Percentiles rank a stretch among this genome's conserved stretches.
Evolutionary conservation across 2,888 invertebrate species (phyloP).

Genomic region (Andrena trimmerana): DNA sequence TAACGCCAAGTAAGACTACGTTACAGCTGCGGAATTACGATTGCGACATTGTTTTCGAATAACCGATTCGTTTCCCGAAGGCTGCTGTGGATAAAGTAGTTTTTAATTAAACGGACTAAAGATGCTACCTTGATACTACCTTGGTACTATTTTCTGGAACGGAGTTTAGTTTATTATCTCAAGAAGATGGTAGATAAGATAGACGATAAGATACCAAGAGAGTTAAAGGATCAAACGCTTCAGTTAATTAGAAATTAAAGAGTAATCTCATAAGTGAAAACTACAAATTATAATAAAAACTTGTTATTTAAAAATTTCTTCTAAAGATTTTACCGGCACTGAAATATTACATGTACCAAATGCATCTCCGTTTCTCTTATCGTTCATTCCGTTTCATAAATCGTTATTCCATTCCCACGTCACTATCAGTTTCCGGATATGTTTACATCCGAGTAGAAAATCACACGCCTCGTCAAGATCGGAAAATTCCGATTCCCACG

Average conservation of each 20-base stretch:
- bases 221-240: not conserved
- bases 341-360: not conserved
- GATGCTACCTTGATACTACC: not conserved
- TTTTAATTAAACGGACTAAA: not conserved
- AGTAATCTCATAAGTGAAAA: no score
- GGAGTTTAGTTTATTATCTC: not conserved
- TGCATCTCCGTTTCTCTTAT: not conserved
- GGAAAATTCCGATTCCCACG: not conserved
- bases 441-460: not conserved
- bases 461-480: not conserved
- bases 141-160: not conserved
- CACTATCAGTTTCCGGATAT: not conserved
- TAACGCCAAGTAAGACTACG: not conserved
- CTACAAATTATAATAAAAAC: no score
- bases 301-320: not conserved
- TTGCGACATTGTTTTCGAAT: not conserved
- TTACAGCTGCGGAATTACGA: not conserved
- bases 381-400: not conserved
- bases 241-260: not conserved
- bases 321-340: not conserved
- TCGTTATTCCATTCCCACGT: not conserved
- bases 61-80: not conserved
- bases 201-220: not conserved
- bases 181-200: constrained; percentile 1
- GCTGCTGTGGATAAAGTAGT: not conserved